Conservation (phyloP, 2,113 vertebrate genomes). For the Percina caprodes region DNA sequence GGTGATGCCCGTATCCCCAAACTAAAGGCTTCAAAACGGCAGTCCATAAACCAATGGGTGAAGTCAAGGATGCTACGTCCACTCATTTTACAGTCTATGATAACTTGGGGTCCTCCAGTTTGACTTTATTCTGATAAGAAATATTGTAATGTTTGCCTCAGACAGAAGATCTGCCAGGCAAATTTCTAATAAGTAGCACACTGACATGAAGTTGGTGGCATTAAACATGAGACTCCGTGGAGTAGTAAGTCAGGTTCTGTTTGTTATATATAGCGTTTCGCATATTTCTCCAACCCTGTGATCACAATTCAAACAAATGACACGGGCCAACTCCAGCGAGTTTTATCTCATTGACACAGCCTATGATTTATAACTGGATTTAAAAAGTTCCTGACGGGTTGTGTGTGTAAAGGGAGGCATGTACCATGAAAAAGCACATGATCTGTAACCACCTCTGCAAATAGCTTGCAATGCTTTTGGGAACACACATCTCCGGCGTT, state of each 20-base stretch:
- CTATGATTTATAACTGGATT: neutral
- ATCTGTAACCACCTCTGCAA: constrained; percentile 81
- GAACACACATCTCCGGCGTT: constrained; percentile 33
- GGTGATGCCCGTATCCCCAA: too few species aligned
- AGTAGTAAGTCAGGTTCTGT: neutral
- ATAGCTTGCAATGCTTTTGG: constrained; percentile 66
- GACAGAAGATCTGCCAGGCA: neutral
- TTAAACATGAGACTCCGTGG: neutral
- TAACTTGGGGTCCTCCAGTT: neutral
- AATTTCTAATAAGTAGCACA: neutral
- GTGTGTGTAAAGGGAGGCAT: constrained; percentile 27
- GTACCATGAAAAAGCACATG: constrained; percentile 73
- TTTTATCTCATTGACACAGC: constrained; percentile 5
- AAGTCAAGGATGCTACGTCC: too few species aligned
- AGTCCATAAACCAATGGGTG: too few species aligned
- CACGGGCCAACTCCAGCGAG: neutral
- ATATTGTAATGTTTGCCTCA: neutral
- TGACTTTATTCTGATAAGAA: neutral
- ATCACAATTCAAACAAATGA: constrained; percentile 11
- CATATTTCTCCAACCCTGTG: neutral
- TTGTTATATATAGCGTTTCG: neutral
- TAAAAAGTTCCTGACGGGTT: constrained; percentile 12
- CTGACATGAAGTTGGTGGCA: too few species aligned
- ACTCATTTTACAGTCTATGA: too few species aligned
- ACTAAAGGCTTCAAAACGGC: too few species aligned